Base-by-base conservation (phyloP, 1,140 invertebrate genomes). In the Gonatopus flavifemur region DNA sequence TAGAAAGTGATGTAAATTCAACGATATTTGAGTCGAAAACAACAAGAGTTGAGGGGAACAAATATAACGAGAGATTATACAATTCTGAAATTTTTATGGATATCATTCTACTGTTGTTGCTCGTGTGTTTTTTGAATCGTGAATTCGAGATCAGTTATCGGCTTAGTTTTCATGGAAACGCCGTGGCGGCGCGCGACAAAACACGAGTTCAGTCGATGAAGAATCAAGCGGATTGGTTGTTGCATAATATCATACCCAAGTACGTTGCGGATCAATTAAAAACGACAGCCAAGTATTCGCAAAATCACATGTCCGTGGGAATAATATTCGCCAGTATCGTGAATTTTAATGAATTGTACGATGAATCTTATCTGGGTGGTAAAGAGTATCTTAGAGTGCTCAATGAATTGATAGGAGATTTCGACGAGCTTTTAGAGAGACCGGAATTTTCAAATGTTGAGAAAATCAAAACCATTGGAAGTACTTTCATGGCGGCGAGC, bases 391-490 rank as follows among this genome's bases (percentile, higher is more conserved):
- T 98, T 28, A 80, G 96, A 7, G 94, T 98, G 0, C 80, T 98
- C 12, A 98, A 98, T 75, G 96, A 98, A 72, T 78, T 98, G 9
- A 94, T 91, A 42, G 93, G 88, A 0, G 96, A 98, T 75, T 97
- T 98, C 70, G 96, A 98, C 70, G 94, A 97, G 65, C 72, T 98
- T 5, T 72, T 98, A 1, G 87, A 90, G 39, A 83, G 87, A 19
- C 78, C 83, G 0, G 86, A 94, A 55, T 98, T 93, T 65, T 83
- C 86, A 30, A 88, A 92, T 43, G 91, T 98, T 1, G 95, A 98
- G 69, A 98, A 98, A 76, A 98, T 98, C 49, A 98, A 98, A 72
- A 98, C 96, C 0, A 98, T 98, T 49, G 96, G 95, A 3, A 91
- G 91, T 53, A 96, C 94, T 1, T 98, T 96, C 59, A 98, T 98